These are phyloP conservation scores for Sanderia malayensis DNA, from an alignment of 30 jellyfish, hydroid and myxozoan genomes.

Conservation along the genomic window DNA sequence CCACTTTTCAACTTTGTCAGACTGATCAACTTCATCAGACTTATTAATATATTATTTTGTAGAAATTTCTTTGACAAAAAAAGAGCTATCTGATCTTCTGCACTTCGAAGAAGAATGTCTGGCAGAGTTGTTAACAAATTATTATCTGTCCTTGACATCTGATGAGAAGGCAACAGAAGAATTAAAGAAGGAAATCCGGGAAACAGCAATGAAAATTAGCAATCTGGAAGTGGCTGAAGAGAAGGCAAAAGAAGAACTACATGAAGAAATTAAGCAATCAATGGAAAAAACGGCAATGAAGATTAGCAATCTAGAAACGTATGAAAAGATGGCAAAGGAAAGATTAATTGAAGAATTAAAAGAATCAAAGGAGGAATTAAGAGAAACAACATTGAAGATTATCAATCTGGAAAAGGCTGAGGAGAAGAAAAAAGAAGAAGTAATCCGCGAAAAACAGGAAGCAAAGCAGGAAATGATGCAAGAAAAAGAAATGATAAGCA, in stretches of 20 bases:
- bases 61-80: constrained; percentile 35
- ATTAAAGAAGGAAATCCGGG: constrained; percentile 14
- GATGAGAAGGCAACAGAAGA: constrained; percentile 47
- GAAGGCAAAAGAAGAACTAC: background rate
- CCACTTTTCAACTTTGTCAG: too few relatives aligned
- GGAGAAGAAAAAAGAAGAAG: too few relatives aligned
- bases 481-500: too few relatives aligned
- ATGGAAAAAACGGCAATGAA: too few relatives aligned
- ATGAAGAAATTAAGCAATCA: background rate
- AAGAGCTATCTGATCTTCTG: constrained; percentile 46
- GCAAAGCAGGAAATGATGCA: too few relatives aligned
- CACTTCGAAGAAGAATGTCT: constrained; percentile 75
- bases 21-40: too few relatives aligned
- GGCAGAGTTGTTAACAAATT: constrained; percentile 32
- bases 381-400: background rate
- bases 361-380: background rate
- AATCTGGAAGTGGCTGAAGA: background rate
- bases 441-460: too few relatives aligned
- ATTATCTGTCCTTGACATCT: constrained; percentile 29
- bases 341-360: too few relatives aligned
- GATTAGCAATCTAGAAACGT: too few relatives aligned
- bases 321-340: too few relatives aligned
- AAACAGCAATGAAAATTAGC: constrained; percentile 6
- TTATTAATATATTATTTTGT: too few relatives aligned
- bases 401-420: too few relatives aligned